Evolutionary conservation across 2,797 vertebrate species (phyloP), one percentile per base, ranked within the genome.

Genomic region (Gymnopithys bicolor): DNA sequence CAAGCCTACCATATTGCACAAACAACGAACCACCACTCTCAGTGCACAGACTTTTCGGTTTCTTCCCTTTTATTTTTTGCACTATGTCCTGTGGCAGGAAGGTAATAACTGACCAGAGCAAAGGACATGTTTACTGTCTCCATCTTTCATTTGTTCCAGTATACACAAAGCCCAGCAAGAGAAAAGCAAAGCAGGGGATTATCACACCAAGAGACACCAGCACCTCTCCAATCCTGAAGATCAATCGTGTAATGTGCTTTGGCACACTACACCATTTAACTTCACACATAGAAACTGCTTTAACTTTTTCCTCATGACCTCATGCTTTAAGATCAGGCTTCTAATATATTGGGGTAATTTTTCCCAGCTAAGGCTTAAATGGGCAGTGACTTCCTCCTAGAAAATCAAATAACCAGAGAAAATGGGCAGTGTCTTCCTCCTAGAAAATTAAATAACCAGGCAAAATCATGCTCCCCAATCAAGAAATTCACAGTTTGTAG

Each of bases 121-220:
- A 92, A 95, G 90, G 66, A 83, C 92, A 48, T 63, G 63, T 87
- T 95, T 71, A 48, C 83, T 62, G 45, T 69, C 52, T 63, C 53
- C 68, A 71, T 59, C 48, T 51, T 79, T 68, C 80, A 83, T 89
- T 90, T 89, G 60, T 25, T 41, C 48, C 45, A 56, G 62, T 19
- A 67, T 12, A 77, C 41, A 45, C 63, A 70, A 9, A 73, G 52
- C 15, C 64, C 37, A 55, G 41, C 2, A 66, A 77, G 4, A 80
- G 74, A 78, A 68, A 87, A 68, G 39, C 1, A 49, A 81, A 93
- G 63, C 68, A 49, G 30, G 13, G 10, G 18, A 91, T 43, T 46
- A 32, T 30, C 55, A 35, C 1, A 59, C 48, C 66, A 62, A 75
- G 45, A 8, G 69, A 78, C 48, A 56, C 22, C 4, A 1, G 63